Base-by-base conservation (phyloP, 2,888 invertebrate species). In the Drepanosiphum platanoidis region DNA sequence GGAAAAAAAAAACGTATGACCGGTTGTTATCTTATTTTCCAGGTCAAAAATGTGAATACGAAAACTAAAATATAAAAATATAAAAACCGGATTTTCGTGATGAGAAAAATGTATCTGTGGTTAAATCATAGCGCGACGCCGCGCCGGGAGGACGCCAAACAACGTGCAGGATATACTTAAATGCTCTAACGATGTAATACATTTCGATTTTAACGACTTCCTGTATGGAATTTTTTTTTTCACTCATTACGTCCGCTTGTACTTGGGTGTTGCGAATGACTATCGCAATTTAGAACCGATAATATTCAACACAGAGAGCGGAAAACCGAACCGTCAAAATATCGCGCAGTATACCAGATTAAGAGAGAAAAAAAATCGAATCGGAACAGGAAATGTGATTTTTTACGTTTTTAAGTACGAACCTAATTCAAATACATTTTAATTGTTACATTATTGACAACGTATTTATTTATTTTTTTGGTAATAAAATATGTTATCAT, bases 31-130 rank as follows among this genome's bases (percentile, higher is more conserved):
- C 34, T 70, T 70, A 30, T 82, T 82, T 82, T 82, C 78, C 71
- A 39, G 81, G 81, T 82, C 81, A 82, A 72, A 82, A 71, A 8
- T 61, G 42, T 32, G n/a, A 39, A 75, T 7, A 66, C 42, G 32
- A 22, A 27, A 30, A 70, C 52, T 1, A 46, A 46, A 11, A 15
- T 46, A 13, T 46, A 66, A 32, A n/a, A n/a, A n/a, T 32, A 80
- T n/a, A 75, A 36, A 46, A 68, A 81, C 58, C 81, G 81, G 70
- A 81, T 71, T 39, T 11, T 27, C 46, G 52, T 8, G 8, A 42
- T n/a, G 27, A 81, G 36, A 8, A 70, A 81, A 71, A 27, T 70
- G 5, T 64, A 66, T 36, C 13, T 18, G 27, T 34, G 15, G n/a
- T 77, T 36, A 36, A 61, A 78, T 66, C 22, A 3, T 27, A 64